Evolutionary conservation across 2,113 vertebrate species (phyloP), one percentile per base, ranked within the genome.

Genomic region (Ammodytes dubius): DNA sequence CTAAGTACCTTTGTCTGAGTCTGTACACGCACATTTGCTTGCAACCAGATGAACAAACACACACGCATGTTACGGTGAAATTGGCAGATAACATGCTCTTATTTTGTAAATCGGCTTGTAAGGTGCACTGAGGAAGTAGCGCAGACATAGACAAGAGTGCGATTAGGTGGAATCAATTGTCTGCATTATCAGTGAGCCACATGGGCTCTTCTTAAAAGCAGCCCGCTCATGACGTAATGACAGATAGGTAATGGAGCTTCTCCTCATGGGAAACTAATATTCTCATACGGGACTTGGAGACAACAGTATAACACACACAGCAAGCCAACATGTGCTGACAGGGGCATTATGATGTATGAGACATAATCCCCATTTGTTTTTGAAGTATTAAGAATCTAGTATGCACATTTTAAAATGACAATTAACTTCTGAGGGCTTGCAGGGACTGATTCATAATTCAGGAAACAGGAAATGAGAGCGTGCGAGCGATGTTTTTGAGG

Each of bases 131-230:
- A 77, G 45, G 15, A 15, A 40, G 53, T 17, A 7, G 8, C 17
- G 9, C 11, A 70, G 47, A 66, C 52, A 15, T 8, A 6, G 58
- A 66, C 45, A 76, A 46, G 39, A 10, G n/a, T 65, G 56, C 67
- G 71, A 77, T 66, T 46, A 65, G 53, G 78, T 72, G 27, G 79
- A 69, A 87, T 87, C 70, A 56, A 85, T 89, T 79, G 79, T 70
- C 68, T 65, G 63, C 79, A 66, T 82, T 82, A 80, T 88, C 75
- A 43, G 47, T 5, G 50, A 67, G 59, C 71, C 81, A 79, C 79
- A 70, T 81, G 74, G 46, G 63, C 19, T 69, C 54, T 64, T 81
- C 77, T 79, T 77, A 87, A 74, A 74, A 71, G 71, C 74, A 82
- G 63, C 77, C 27, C 67, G 70, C 17, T 43, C 46, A 10, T 70